Base-by-base conservation (phyloP, 2,113 vertebrate species). In the Cromileptes altivelis region DNA sequence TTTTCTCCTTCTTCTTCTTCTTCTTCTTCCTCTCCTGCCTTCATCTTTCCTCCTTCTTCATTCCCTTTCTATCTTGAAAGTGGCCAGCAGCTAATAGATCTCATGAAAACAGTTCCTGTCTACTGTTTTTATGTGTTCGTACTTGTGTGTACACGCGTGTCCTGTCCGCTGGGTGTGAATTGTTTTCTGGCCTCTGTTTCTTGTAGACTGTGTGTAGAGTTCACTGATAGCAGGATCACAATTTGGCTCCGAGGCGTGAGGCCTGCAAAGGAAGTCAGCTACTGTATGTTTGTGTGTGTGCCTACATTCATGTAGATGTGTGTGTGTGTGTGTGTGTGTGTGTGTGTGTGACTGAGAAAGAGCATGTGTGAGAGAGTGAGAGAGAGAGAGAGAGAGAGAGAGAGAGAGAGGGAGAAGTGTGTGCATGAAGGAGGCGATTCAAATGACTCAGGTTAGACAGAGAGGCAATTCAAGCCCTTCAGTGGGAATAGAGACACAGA, bases 391-490 rank as follows among this genome's bases (percentile, higher is more conserved):
- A 37, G 5, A 7, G 33, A 6, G 33, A 37, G 33, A 37, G 33
- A 27, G 45, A 56, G 19, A 63, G 23, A 23, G 7, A 3, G n/a
- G 65, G 37, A 55, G 40, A 37, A 23, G 49, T 37, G 30, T 69
- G 64, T 64, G n/a, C 45, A n/a, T 71, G 60, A 79, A 61, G 58
- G 76, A 75, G 70, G 78, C 49, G 11, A 75, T 78, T 78, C 65
- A 81, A 67, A 81, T 72, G 81, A 80, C 68, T 82, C 25, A 50
- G 74, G 81, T 90, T 87, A 89, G 75, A 92, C 92, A 93, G 88
- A 91, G 84, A 80, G 40, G 30, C 85, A 77, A 92, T 91, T 95
- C 88, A 92, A 84, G 85, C 80, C 60, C 56, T 70, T 82, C 69
- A n/a, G 86, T 90, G 87, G 85, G 88, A 84, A 86, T 47, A 82